Conservation (phyloP, 2,888 invertebrate species). For the Incurvaria masculella region DNA sequence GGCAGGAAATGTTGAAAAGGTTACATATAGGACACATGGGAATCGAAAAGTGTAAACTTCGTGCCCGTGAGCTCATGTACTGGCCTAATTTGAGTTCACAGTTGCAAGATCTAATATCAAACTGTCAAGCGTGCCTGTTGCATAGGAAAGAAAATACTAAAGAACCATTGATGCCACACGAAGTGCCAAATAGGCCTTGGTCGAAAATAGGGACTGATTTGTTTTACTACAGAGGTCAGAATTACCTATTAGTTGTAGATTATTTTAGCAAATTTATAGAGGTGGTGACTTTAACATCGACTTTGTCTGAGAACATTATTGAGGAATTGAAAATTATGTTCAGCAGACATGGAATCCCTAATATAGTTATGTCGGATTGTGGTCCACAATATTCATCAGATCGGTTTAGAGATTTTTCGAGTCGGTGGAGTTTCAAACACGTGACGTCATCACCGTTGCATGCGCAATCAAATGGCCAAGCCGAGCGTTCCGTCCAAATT, state of each 20-base stretch:
- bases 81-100: conserved; percentile 16
- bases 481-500: conserved; percentile 11
- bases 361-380: conserved; percentile 12
- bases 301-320: conserved; percentile 9
- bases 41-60: conserved; percentile 14
- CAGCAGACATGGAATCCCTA: conserved; percentile 15
- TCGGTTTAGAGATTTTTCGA: conserved; percentile 11
- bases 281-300: neutral
- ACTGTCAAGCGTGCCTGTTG: conserved; percentile 15
- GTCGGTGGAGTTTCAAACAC: conserved; percentile 13
- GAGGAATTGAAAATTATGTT: conserved; percentile 13
- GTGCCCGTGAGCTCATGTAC: conserved; percentile 15
- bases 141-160: conserved; percentile 6
- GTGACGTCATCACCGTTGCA: conserved; percentile 14
- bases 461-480: conserved; percentile 14
- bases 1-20: conserved; percentile 13
- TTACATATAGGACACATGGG: conserved; percentile 16
- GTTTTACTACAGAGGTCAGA: neutral
- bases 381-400: conserved; percentile 12
- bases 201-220: neutral
- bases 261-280: conserved; percentile 14
- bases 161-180: conserved; percentile 6
- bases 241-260: conserved; percentile 9
- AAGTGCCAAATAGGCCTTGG: conserved; percentile 2
- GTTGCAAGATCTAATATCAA: conserved; percentile 10